Base-by-base conservation (phyloP, 2,888 invertebrate species). In the Ophioninae sp. region DNA sequence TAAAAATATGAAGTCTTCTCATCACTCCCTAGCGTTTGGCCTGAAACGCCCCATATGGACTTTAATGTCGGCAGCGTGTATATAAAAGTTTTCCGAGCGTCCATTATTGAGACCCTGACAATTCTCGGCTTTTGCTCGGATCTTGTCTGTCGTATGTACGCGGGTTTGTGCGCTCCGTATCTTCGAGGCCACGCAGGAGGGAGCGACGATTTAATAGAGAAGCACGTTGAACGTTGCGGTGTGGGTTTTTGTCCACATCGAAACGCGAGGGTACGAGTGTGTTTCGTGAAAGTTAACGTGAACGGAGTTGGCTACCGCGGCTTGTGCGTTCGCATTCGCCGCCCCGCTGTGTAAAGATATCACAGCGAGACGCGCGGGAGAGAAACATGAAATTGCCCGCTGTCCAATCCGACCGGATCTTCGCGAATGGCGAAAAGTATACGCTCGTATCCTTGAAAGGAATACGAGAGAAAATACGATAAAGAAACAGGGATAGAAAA, bases 71-170 rank as follows among this genome's bases (percentile, higher is more conserved):
- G 41, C 17, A 51, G 30, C 39, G 39, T 30, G 22, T 77, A n/a
- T 30, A 30, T 89, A 91, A 91, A 91, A 91, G 88, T 89, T 30
- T 83, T 74, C 71, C 88, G 85, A 87, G 86, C 86, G 86, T 59
- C 88, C 87, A 90, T 91, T 91, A 91, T 91, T 88, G 88, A 84
- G 88, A 81, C 82, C 86, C 87, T 74, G 85, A 82, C 86, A 85
- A 86, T 87, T 87, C 85, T 84, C 79, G 77, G 44, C 72, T 73
- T 59, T 59, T 22, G 44, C 69, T 79, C 67, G 74, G 61, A 74
- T 59, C 74, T 72, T 71, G 63, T 23, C 30, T 13, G 23, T 63
- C 51, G 23, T 63, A 13, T 63, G n/a, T 63, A n/a, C 69, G 76
- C 67, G 59, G 61, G 17, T 77, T 23, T 78, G 77, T 75, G 58